Conservation (phyloP, 2,113 vertebrate genomes). For the Esox niger region DNA sequence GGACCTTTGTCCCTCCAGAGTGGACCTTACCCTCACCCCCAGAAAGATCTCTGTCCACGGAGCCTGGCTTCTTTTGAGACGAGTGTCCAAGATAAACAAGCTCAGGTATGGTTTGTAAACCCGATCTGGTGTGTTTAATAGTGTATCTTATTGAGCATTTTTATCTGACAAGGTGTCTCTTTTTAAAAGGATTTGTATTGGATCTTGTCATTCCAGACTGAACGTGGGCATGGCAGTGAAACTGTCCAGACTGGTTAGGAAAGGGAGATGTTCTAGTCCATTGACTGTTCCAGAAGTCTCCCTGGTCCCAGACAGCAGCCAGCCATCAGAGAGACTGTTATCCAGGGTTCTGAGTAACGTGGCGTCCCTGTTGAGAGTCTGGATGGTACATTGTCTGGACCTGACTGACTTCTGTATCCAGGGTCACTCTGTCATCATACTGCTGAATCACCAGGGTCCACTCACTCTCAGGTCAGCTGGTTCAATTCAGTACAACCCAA, state of each 20-base stretch:
- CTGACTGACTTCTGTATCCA: constrained; percentile 20
- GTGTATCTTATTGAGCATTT: too few relatives aligned
- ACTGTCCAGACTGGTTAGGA: constrained; percentile 1
- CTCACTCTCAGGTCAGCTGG: constrained; percentile 29
- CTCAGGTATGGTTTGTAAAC: constrained; percentile 17
- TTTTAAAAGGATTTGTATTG: too few relatives aligned
- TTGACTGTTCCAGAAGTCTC: constrained; percentile 25
- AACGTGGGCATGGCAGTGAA: constrained; percentile 18
- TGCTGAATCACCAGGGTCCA: constrained; percentile 16
- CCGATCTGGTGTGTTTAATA: too few relatives aligned
- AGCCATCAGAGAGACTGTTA: background rate
- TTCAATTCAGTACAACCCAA: too few relatives aligned
- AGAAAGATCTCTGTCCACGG: constrained; percentile 26
- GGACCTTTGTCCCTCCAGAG: constrained; percentile 8
- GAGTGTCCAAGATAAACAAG: constrained; percentile 4
- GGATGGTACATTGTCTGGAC: constrained; percentile 31
- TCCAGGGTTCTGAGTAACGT: constrained; percentile 23
- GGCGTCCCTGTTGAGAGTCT: constrained; percentile 27
- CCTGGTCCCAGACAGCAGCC: constrained; percentile 1
- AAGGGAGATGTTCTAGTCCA: background rate
- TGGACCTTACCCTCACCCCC: constrained; percentile 24
- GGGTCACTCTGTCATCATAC: constrained; percentile 6
- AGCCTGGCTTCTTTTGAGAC: constrained; percentile 27
- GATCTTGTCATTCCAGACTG: constrained; percentile 14
- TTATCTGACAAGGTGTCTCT: too few relatives aligned